phyloP scores from a whole-genome alignment of 92 coral and sea anemone species.

The Palythoa heliodiscus region DNA sequence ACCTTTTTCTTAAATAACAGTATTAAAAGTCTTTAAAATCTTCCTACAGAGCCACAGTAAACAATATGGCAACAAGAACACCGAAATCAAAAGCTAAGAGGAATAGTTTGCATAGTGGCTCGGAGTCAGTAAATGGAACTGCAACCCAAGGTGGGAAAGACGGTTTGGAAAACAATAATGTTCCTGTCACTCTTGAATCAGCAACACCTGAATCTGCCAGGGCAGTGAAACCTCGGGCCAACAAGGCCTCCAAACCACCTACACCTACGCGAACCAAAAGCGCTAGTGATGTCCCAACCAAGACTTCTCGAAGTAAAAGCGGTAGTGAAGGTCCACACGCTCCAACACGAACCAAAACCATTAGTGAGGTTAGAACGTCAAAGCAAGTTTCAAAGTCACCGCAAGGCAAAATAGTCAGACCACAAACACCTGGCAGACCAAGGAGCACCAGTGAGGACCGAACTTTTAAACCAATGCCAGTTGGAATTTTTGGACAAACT shows the following conservation, averaged over 20 bases:
- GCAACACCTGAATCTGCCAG: not conserved
- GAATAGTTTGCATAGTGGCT: not conserved
- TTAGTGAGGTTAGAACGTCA: not conserved
- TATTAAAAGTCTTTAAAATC: not conserved
- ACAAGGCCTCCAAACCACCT: not conserved
- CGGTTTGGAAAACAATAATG: conserved; percentile 7
- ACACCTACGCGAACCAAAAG: not conserved
- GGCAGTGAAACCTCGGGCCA: not conserved
- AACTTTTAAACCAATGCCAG: not conserved
- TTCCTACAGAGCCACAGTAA: not conserved
- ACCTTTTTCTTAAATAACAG: too few relatives aligned
- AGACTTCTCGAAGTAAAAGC: not conserved
- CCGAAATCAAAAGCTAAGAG: not conserved
- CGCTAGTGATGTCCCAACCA: not conserved
- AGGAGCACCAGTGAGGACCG: not conserved
- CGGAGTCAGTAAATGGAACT: not conserved
- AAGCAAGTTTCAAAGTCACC: not conserved
- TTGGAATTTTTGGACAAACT: not conserved
- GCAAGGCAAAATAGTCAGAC: not conserved
- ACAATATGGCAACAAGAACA: conserved; percentile 22
- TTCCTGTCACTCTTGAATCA: conserved; percentile 16
- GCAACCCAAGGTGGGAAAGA: not conserved
- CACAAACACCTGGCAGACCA: not conserved
- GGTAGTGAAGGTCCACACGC: not conserved
- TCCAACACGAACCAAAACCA: not conserved